phyloP scores from a whole-genome alignment of 2,797 vertebrate genomes.

The Gila robusta region DNA sequence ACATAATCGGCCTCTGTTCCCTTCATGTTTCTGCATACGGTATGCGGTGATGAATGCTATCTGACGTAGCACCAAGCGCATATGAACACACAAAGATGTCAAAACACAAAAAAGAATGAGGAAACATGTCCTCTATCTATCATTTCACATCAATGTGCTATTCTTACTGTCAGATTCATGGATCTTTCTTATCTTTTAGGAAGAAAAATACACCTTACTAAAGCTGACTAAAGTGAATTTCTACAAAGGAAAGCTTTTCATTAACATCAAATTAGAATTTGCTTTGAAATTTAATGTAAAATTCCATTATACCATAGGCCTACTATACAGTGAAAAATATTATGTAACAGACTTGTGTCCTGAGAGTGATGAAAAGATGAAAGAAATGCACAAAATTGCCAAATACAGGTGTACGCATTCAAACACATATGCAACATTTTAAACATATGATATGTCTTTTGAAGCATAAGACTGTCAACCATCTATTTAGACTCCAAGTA shows the following conservation, averaged over 20 bases:
- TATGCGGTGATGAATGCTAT: not conserved
- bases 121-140: not conserved
- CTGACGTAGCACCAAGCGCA: not conserved
- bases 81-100: not conserved
- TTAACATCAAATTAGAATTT: not conserved
- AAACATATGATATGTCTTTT: not conserved
- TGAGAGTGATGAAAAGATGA: conserved; percentile 52
- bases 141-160: not conserved
- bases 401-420: conserved; percentile 43
- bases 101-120: not conserved
- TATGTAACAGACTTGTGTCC: conserved; percentile 59
- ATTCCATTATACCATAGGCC: too few relatives aligned
- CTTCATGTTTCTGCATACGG: conserved; percentile 3
- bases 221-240: not conserved
- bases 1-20: conserved; percentile 43
- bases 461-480: not conserved
- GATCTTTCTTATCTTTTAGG: not conserved
- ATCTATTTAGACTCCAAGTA: not conserved
- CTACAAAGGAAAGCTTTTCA: not conserved
- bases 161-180: not conserved
- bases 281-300: too few relatives aligned
- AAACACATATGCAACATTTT: conserved; percentile 8
- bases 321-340: conserved; percentile 25
- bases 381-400: conserved; percentile 37
- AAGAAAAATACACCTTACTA: not conserved